phyloP scores from a whole-genome alignment of 2,888 invertebrate species.

The Cryptus viduatorius region DNA sequence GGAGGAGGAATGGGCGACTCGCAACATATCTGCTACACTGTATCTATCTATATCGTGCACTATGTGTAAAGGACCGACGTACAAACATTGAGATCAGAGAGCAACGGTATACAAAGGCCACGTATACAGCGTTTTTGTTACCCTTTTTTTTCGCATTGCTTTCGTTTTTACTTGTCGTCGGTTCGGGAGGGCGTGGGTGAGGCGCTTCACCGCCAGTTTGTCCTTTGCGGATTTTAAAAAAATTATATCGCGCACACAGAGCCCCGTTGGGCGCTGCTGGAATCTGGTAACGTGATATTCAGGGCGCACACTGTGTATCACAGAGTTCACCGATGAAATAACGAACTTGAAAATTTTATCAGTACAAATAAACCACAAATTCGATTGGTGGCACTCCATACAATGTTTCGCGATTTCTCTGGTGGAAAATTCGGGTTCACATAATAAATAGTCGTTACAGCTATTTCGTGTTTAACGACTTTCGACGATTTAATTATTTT shows the following conservation, averaged over 20 bases:
- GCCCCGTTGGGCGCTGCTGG: not conserved
- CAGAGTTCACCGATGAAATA: not conserved
- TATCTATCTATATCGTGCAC: slow-evolving; percentile 21
- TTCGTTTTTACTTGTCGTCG: slow-evolving; percentile 46
- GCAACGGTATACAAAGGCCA: slow-evolving; percentile 57
- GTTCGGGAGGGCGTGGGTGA: not conserved
- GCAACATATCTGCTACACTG: not conserved
- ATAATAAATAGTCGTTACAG: too few species aligned
- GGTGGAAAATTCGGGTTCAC: too few species aligned
- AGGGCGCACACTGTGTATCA: not conserved
- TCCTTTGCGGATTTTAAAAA: not conserved
- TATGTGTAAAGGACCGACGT: slow-evolving; percentile 31
- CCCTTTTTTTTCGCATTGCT: slow-evolving; percentile 30
- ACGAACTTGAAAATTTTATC: not conserved
- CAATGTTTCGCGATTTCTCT: too few species aligned
- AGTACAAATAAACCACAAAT: not conserved
- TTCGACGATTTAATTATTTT: too few species aligned
- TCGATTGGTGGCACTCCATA: too few species aligned
- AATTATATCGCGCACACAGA: not conserved
- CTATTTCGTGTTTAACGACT: too few species aligned
- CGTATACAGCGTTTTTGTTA: slow-evolving; percentile 21
- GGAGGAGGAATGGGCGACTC: slow-evolving; percentile 14
- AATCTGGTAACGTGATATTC: not conserved
- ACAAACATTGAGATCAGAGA: slow-evolving; percentile 64
- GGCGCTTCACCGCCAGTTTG: slow-evolving; percentile 18